These are phyloP conservation scores for Dicyrtomina minuta DNA, from an alignment of 2,888 invertebrate species.

Conservation along the genomic window DNA sequence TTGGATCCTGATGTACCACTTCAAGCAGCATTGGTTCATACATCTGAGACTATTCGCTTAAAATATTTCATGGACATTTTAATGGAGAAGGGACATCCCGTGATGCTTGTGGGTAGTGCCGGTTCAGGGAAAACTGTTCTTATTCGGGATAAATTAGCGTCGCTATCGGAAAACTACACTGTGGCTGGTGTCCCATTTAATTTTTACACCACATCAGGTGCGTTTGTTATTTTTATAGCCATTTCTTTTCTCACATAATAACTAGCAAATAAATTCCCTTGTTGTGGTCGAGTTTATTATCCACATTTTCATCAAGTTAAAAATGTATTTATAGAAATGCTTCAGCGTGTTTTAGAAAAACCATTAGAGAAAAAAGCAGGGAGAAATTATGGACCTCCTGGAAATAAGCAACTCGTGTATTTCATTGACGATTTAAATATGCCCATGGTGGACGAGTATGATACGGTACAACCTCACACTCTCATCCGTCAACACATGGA, in stretches of 20 bases:
- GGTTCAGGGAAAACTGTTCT: slow-evolving; percentile 94
- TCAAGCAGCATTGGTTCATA: slow-evolving; percentile 88
- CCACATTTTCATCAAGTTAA: too few species aligned
- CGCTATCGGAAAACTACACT: slow-evolving; percentile 80
- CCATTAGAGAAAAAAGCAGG: slow-evolving; percentile 96
- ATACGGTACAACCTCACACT: slow-evolving; percentile 95
- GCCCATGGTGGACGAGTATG: slow-evolving; percentile 94
- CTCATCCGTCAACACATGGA: slow-evolving; percentile 92
- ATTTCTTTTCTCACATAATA: too few species aligned
- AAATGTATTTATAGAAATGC: slow-evolving; percentile 76
- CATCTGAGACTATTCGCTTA: slow-evolving; percentile 87
- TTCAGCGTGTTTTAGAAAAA: slow-evolving; percentile 89
- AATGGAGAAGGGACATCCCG: slow-evolving; percentile 83
- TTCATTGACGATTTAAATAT: slow-evolving; percentile 98
- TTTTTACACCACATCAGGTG: slow-evolving; percentile 83
- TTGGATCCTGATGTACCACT: slow-evolving; percentile 87
- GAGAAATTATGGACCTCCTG: slow-evolving; percentile 92
- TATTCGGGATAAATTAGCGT: slow-evolving; percentile 75
- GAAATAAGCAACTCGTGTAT: slow-evolving; percentile 87
- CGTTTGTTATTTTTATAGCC: too few species aligned
- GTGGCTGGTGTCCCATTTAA: slow-evolving; percentile 94
- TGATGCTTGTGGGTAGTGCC: slow-evolving; percentile 81
- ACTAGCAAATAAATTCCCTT: too few species aligned
- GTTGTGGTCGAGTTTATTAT: too few species aligned
- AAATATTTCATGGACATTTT: slow-evolving; percentile 85